Base-by-base conservation (phyloP, 2,888 invertebrate genomes). In the Morpho helenor region DNA sequence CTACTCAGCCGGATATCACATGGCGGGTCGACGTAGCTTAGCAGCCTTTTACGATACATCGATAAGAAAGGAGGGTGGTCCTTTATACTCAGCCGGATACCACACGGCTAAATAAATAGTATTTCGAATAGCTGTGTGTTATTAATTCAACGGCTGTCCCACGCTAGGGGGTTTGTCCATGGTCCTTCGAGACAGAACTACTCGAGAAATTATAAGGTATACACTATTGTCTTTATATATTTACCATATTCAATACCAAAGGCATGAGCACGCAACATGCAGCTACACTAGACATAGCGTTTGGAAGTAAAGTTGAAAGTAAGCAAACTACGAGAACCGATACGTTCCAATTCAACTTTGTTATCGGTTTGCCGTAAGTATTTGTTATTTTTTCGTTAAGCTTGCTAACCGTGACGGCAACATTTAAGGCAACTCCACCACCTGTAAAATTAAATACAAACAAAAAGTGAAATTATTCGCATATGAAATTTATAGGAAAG, bases 241-340 rank as follows among this genome's bases (percentile, higher is more conserved):
- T 63, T 67, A 84, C 84, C 77, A 81, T 70, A 52, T 70, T 66
- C 6, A 83, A 22, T 6, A 84, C 65, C 22, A 77, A 70, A 0
- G 86, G 86, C 49, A 80, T 46, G 8, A 76, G 71, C 0, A 73
- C 4, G 3, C 64, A 60, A 16, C 75, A 71, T 0, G 74, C 75
- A 2, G 78, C 81, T 0, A 73, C 65, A 2, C 79, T 71, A 1
- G 79, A 62, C 74, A 80, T 79, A 0, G 71, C 4, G 52, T 82
- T 85, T 0, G 76, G 60, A 7, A 80, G 23, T 5, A 78, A 0
- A 0, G 72, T 56, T 2, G 77, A 39, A 2, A 75, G 5, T 0
- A 81, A 0, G 16, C 76, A 68, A 8, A 82, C 67, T 0, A 79
- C 1, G 0, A 82, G 62, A 8, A 80, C 41, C 0, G 71, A 72